phyloP scores from a whole-genome alignment of 1,140 invertebrate genomes.

The Zophobas morio region DNA sequence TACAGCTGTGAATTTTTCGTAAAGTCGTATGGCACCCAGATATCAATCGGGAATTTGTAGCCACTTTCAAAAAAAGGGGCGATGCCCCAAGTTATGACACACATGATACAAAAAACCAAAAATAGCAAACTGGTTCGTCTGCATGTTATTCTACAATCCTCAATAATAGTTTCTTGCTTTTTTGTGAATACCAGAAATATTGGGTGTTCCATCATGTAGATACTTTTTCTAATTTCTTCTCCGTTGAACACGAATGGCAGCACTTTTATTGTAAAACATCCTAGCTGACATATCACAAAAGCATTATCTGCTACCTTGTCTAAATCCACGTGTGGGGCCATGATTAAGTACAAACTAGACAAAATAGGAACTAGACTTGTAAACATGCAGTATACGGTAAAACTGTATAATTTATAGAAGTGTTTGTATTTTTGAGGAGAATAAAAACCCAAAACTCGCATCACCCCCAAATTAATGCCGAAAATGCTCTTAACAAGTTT shows the following conservation, averaged over 20 bases:
- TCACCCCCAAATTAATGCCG: slow-evolving; percentile 17
- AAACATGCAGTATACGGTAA: slow-evolving; percentile 9
- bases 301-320: slow-evolving; percentile 8
- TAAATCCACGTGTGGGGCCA: background rate
- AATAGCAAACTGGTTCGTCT: background rate
- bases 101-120: background rate
- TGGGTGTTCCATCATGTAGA: slow-evolving; percentile 1
- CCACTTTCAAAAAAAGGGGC: background rate
- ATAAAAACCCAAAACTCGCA: slow-evolving; percentile 26
- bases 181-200: slow-evolving; percentile 12
- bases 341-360: background rate
- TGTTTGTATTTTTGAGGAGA: slow-evolving; percentile 14
- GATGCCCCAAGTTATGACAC: background rate
- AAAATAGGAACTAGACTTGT: slow-evolving; percentile 23
- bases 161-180: slow-evolving; percentile 18
- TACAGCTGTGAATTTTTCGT: background rate
- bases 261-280: slow-evolving; percentile 14
- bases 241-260: slow-evolving; percentile 6
- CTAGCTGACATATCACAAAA: slow-evolving; percentile 15
- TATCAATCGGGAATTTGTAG: background rate
- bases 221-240: background rate
- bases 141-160: background rate
- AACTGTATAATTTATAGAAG: slow-evolving; percentile 35
- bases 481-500: slow-evolving; percentile 5
- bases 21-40: slow-evolving; percentile 4